Conservation (phyloP, 2,797 vertebrate species). For the Macropodus opercularis region DNA sequence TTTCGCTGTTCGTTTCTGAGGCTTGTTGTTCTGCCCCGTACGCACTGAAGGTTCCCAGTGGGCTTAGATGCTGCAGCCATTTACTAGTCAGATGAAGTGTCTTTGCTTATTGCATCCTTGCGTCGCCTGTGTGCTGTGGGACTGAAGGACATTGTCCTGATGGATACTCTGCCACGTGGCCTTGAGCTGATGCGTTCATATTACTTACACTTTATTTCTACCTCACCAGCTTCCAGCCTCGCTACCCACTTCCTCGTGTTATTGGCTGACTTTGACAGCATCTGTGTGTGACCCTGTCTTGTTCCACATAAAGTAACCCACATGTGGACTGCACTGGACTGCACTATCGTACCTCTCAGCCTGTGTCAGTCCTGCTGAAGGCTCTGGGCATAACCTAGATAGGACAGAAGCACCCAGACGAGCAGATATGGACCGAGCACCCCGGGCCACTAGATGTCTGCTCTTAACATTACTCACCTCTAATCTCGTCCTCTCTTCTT, state of each 20-base stretch:
- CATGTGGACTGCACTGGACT: conserved; percentile 14
- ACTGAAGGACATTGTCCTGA: conserved; percentile 54
- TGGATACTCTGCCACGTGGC: conserved; percentile 30
- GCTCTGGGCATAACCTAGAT: conserved; percentile 50
- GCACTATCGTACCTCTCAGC: conserved; percentile 21
- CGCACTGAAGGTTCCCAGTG: conserved; percentile 22
- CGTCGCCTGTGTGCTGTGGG: conserved; percentile 25
- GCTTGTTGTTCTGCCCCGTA: conserved; percentile 1
- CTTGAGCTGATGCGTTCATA: conserved; percentile 48
- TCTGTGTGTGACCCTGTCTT: conserved; percentile 30
- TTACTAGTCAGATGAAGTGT: conserved; percentile 43
- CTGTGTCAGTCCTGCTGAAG: conserved; percentile 49
- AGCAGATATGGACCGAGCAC: conserved; percentile 48
- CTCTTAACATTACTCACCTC: conserved; percentile 47
- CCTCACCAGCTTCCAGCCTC: conserved; percentile 8
- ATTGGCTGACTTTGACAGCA: conserved; percentile 40
- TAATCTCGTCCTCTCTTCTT: conserved; percentile 47
- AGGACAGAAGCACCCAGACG: conserved; percentile 29
- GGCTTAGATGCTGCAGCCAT: conserved; percentile 29
- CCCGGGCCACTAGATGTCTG: conserved; percentile 45
- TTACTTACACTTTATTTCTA: conserved; percentile 46
- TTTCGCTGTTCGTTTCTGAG: conserved; percentile 11
- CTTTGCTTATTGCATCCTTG: conserved; percentile 20
- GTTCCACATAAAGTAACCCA: conserved; percentile 24
- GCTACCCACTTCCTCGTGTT: conserved; percentile 37